Evolutionary conservation across 2,888 invertebrate genomes (phyloP).

Genomic region (Agrilus biguttatus): DNA sequence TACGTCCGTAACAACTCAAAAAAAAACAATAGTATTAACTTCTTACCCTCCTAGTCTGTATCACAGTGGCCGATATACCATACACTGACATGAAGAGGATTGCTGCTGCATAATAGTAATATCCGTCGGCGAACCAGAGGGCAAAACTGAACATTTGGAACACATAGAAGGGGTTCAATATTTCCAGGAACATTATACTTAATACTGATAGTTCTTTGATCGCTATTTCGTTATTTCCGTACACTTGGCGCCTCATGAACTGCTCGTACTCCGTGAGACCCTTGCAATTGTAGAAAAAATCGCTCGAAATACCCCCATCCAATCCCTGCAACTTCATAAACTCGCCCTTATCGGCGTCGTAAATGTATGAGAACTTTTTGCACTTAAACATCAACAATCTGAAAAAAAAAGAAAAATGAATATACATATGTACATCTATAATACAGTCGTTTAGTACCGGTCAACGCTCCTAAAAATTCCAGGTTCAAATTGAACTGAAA

Average conservation of each 20-base stretch:
- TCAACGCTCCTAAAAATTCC: constrained; percentile 27
- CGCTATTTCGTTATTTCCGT: constrained; percentile 71
- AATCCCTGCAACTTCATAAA: constrained; percentile 62
- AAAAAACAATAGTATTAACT: background rate
- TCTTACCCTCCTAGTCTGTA: constrained; percentile 69
- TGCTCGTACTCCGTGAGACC: constrained; percentile 46
- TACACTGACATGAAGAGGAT: constrained; percentile 73
- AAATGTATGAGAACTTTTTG: constrained; percentile 71
- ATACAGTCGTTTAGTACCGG: constrained; percentile 12
- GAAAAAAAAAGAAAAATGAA: constrained; percentile 4
- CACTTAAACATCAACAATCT: constrained; percentile 52
- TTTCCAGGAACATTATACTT: constrained; percentile 62
- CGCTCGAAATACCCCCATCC: constrained; percentile 50
- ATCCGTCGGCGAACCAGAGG: constrained; percentile 81
- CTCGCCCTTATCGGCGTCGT: constrained; percentile 53
- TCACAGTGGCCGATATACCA: constrained; percentile 69
- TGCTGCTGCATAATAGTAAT: constrained; percentile 78
- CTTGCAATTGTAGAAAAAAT: constrained; percentile 46
- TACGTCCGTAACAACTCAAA: background rate
- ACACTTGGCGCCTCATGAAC: constrained; percentile 56
- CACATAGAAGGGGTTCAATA: constrained; percentile 88
- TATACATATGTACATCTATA: background rate
- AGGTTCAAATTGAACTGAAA: constrained; percentile 27
- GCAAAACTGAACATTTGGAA: constrained; percentile 86
- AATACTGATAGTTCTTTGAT: constrained; percentile 62